Evolutionary conservation across 2,888 invertebrate genomes (phyloP), one percentile per base, ranked within the genome.

Genomic region (Onchidella celtica): DNA sequence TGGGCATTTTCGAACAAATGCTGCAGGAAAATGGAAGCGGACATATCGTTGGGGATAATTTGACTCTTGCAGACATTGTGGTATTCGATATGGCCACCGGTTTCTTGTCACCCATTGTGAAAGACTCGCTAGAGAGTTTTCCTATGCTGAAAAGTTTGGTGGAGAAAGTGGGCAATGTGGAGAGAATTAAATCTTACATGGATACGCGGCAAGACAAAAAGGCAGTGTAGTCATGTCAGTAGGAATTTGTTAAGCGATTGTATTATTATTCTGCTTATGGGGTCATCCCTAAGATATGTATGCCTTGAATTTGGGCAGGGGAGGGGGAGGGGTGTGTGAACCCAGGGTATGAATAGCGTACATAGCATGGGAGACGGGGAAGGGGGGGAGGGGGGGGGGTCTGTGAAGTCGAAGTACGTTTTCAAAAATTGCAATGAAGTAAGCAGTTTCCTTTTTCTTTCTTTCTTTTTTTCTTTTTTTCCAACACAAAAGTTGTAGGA

Each of bases 61-160:
- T 79, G 1, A 61, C 78, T 2, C 2, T 79, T 3, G 78, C 70
- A 2, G 78, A 79, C 38, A n/a, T 79, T 24, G 27, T 36, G 0
- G 57, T 79, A 14, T 79, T 61, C 24, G 78, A 79, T 32, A 47
- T 70, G 27, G 59, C 29, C 40, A 70, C 78, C 6, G 70, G 78
- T 1, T 79, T 79, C 34, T 55, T 79, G 0, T 14, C 32, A 29
- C 61, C 40, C 1, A 21, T 68, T 6, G 61, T 70, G 0, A 32
- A 70, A 27, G 70, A 21, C 1, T 70, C 69, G 17, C 9, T 79
- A 3, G 63, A 59, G 11, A 69, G 14, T n/a, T 79, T 79, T 40
- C 61, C 61, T 32, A 61, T 38, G 59, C 40, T 79, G 63, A 69
- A 79, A 17, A 27, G 40, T 11, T 70, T 79, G 11, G 63, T 70